Evolutionary conservation across 2,888 invertebrate species (phyloP).

Genomic region (Epirrhoe alternata): DNA sequence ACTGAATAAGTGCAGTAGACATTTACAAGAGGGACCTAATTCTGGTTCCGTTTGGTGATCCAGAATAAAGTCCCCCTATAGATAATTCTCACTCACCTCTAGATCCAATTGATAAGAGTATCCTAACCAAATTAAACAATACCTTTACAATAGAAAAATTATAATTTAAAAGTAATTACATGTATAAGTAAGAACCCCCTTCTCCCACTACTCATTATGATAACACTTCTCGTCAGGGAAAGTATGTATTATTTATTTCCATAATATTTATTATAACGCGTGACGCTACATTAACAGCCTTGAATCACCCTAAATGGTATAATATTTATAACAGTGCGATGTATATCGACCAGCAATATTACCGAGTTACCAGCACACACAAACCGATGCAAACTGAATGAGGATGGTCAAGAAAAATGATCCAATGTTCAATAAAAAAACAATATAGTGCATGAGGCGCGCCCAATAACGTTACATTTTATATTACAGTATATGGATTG

Average conservation of each 20-base stretch:
- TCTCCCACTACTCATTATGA: constrained; percentile 59
- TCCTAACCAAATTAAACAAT: constrained; percentile 60
- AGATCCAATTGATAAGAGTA: constrained; percentile 32
- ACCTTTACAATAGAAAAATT: constrained; percentile 81
- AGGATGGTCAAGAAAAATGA: constrained; percentile 60
- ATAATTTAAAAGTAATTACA: constrained; percentile 85
- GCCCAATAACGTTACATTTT: constrained; percentile 71
- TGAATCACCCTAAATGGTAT: constrained; percentile 58
- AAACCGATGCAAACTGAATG: constrained; percentile 52
- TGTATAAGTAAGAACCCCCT: constrained; percentile 71
- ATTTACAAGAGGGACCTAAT: constrained; percentile 5
- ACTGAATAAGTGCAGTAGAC: background rate
- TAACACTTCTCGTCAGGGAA: constrained; percentile 55
- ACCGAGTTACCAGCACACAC: constrained; percentile 52
- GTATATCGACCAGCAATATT: constrained; percentile 68
- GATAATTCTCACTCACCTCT: constrained; percentile 53
- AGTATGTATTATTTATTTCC: constrained; percentile 44
- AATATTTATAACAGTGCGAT: constrained; percentile 57
- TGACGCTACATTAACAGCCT: constrained; percentile 50
- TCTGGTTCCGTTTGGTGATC: background rate
- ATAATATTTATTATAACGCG: constrained; percentile 45
- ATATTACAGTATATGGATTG: constrained; percentile 79
- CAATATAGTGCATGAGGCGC: constrained; percentile 69
- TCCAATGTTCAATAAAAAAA: constrained; percentile 54
- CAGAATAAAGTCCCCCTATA: constrained; percentile 26